Base-by-base conservation (phyloP, 2,113 vertebrate genomes). In the Hydrolagus affinis region DNA sequence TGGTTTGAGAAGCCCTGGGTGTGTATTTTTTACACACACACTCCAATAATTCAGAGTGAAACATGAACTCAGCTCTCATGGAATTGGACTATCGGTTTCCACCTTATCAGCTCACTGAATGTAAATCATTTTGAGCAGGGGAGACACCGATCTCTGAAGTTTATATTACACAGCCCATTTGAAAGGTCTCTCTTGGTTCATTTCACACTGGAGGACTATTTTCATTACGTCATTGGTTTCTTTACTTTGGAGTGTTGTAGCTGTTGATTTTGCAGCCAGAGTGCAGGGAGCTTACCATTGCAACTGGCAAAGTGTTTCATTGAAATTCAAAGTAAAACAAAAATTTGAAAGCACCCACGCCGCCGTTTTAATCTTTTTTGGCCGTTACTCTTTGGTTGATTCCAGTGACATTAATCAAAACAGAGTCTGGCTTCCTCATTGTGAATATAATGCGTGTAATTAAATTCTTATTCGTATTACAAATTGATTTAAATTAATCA, bases 381-480 rank as follows among this genome's bases (percentile, higher is more conserved):
- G 92, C 90, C 91, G 92, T 92, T 93, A 93, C 94, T 94, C 92
- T 94, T 94, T 94, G 94, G 93, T 92, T 95, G 94, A 94, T 95
- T 93, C 95, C 92, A 94, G 94, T 94, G 78, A 94, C 92, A 94
- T 92, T 91, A 92, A 94, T 94, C 93, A 93, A 94, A 93, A 94
- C 91, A 93, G 93, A 93, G 92, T 92, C 92, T 93, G 93, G 93
- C 92, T 90, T 89, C 30, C 90, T 87, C 90, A 92, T 94, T 94
- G 94, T 94, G 93, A 94, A 94, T 94, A 93, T 93, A 94, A 93
- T 92, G 93, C 93, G 92, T 92, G 92, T 94, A 92, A 96, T 95
- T 95, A 94, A 93, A 92, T 91, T 94, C 94, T 94, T 93, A 94
- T 93, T 95, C 93, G 94, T 93, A 92, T 92, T 92, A 92, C 94